These are phyloP conservation scores for Candidula unifasciata DNA, from an alignment of 2,888 invertebrate genomes.

Conservation along the genomic window DNA sequence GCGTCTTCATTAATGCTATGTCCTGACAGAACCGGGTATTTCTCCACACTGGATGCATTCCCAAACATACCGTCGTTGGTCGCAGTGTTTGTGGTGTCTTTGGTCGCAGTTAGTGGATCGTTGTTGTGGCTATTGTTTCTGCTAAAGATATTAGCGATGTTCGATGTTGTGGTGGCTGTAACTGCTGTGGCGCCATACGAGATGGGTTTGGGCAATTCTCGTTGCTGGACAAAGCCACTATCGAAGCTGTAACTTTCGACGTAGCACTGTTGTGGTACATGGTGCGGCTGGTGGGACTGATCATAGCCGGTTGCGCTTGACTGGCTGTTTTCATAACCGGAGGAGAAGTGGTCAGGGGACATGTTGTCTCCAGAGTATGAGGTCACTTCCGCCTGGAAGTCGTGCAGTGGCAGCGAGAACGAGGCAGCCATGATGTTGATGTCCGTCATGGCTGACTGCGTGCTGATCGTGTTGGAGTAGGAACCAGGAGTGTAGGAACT, in stretches of 20 bases:
- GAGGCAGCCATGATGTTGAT: constrained; percentile 87
- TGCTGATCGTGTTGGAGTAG: constrained; percentile 57
- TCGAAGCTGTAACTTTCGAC: constrained; percentile 70
- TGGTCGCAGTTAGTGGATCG: constrained; percentile 24
- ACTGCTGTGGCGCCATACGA: constrained; percentile 19
- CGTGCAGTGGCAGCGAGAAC: constrained; percentile 81
- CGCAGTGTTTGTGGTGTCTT: constrained; percentile 16
- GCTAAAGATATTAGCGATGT: constrained; percentile 18
- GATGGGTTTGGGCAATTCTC: constrained; percentile 52
- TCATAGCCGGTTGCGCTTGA: constrained; percentile 56
- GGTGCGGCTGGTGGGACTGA: constrained; percentile 54
- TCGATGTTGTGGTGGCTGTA: background rate
- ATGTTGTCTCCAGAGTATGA: constrained; percentile 61
- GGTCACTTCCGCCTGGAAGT: constrained; percentile 61
- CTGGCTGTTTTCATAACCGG: constrained; percentile 59
- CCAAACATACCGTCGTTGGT: constrained; percentile 56
- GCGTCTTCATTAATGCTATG: constrained; percentile 60
- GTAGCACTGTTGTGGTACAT: constrained; percentile 60
- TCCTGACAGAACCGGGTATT: constrained; percentile 10
- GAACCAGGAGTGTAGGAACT: constrained; percentile 56
- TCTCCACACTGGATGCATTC: constrained; percentile 54
- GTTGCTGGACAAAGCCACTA: constrained; percentile 66
- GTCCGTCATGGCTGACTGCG: constrained; percentile 62
- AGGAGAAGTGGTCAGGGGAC: constrained; percentile 59
- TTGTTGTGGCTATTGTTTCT: constrained; percentile 33